phyloP scores from a whole-genome alignment of 1,140 invertebrate species.

The Sarcophaga peregrina region DNA sequence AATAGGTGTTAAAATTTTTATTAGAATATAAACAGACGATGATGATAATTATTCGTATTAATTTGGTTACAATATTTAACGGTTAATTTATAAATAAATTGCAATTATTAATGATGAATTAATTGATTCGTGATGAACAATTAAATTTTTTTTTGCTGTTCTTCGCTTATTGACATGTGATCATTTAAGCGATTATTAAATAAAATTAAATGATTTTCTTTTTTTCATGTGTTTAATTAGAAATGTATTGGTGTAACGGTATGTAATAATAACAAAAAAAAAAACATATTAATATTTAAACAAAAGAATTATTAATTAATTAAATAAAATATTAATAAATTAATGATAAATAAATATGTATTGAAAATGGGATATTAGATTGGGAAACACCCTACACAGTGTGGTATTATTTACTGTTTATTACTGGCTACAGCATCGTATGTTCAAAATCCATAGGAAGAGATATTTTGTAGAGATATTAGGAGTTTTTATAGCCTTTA shows the following conservation, averaged over 20 bases:
- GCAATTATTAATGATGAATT: not conserved
- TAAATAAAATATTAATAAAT: not conserved
- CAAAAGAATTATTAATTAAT: constrained; percentile 11
- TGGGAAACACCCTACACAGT: not conserved
- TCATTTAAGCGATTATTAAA: not conserved
- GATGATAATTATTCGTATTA: no score
- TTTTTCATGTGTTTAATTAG: not conserved
- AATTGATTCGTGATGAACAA: constrained; percentile 15
- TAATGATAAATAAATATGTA: not conserved
- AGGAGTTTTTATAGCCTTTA: no score
- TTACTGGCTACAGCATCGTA: no score
- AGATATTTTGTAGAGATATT: no score
- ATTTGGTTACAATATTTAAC: not conserved
- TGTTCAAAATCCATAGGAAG: no score
- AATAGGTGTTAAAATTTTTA: no score
- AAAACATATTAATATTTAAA: not conserved
- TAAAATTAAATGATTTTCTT: constrained; percentile 5
- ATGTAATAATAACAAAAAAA: not conserved
- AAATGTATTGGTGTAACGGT: not conserved
- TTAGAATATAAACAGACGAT: no score
- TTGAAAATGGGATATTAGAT: not conserved
- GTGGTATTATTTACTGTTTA: no score
- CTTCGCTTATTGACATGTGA: constrained; percentile 3
- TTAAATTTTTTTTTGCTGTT: not conserved
- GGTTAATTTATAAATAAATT: constrained; percentile 8